Base-by-base conservation (phyloP, 2,113 vertebrate species). In the Petrocephalus microphthalmus region DNA sequence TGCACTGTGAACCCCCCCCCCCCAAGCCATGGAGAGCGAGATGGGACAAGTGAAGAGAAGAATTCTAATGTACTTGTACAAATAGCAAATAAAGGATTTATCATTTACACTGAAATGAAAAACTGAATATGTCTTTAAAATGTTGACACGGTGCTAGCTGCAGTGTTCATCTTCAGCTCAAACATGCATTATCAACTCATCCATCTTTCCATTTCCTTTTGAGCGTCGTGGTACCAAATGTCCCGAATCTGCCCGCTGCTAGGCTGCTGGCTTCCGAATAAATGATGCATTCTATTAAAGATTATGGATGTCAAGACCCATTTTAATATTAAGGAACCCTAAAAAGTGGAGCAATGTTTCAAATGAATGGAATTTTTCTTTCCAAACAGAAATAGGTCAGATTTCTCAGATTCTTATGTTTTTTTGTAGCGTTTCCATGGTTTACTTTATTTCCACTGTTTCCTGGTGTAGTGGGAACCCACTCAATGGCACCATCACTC, bases 331-430 rank as follows among this genome's bases (percentile, higher is more conserved):
- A 67, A 67, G 60, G 25, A 67, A 67, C 25, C 10, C 25, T 67
- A 67, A 67, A 64, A 67, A 67, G 60, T 67, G 25, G 10, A n/a
- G n/a, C 60, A 67, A 67, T 67, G 25, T 67, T 67, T 67, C 60
- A 67, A 67, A 67, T 67, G 60, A 67, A 3, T 67, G 29, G 10
- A 29, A 29, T 67, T 67, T 67, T 67, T 29, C 60, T 67, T 29
- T 67, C n/a, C 60, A 67, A 67, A 67, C 60, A 67, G 60, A 67
- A 64, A 64, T 64, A 64, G 60, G n/a, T 67, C 60, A 67, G 60
- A 67, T 67, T 29, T 67, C 60, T 67, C 60, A 29, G n/a, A 67
- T 67, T 64, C n/a, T 64, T 29, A 29, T 67, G 25, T 3, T 29
- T 67, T 67, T 67, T 64, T 29, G n/a, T 67, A 67, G 25, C 60